These are phyloP conservation scores for Steromphala cineraria DNA, from an alignment of 2,888 invertebrate genomes.

Conservation along the genomic window DNA sequence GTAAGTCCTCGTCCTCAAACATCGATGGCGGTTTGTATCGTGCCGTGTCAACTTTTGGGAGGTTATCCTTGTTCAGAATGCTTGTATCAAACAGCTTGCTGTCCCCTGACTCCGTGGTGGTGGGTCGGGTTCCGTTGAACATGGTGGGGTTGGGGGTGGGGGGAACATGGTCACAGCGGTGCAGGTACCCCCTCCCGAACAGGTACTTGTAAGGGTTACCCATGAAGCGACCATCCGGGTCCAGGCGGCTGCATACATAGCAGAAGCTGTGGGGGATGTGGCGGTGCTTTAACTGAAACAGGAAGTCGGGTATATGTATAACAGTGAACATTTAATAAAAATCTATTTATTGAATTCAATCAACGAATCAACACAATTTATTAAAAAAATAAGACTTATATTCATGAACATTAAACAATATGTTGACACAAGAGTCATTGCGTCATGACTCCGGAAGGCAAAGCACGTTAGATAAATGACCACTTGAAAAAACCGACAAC, in stretches of 20 bases:
- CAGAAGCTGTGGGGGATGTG: constrained; percentile 48
- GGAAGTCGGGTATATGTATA: too few species aligned
- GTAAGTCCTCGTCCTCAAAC: constrained; percentile 11
- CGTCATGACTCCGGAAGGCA: too few species aligned
- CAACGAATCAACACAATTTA: too few species aligned
- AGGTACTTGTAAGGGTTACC: constrained; percentile 50
- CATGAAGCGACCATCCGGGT: constrained; percentile 45
- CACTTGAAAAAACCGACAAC: too few species aligned
- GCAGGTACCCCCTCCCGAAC: constrained; percentile 47
- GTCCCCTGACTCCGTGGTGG: not conserved
- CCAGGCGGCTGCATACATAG: constrained; percentile 54
- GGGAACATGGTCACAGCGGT: constrained; percentile 48
- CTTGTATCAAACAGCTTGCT: not conserved
- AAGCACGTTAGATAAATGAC: too few species aligned
- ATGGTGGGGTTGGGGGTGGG: constrained; percentile 48
- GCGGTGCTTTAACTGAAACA: constrained; percentile 48
- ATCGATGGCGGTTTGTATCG: constrained; percentile 23
- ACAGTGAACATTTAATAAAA: too few species aligned
- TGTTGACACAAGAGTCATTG: too few species aligned
- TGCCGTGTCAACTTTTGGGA: not conserved
- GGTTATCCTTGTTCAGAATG: not conserved
- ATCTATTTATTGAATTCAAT: too few species aligned
- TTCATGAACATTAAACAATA: too few species aligned
- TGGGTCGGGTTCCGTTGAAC: not conserved
- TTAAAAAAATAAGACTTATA: too few species aligned